phyloP scores from a whole-genome alignment of 2,888 invertebrate species.

The Calliopum simillimum region DNA sequence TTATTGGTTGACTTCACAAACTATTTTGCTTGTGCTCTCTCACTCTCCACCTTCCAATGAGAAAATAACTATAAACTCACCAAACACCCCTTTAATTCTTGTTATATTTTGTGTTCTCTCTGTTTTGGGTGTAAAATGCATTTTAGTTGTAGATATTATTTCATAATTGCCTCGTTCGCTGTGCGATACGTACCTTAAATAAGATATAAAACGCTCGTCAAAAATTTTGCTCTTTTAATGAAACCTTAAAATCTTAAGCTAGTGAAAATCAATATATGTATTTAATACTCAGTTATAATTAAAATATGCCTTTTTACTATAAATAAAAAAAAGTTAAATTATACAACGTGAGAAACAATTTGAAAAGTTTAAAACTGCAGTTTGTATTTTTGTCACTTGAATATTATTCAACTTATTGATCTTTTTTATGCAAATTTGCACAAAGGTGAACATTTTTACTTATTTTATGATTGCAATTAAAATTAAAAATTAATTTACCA shows the following conservation, averaged over 20 bases:
- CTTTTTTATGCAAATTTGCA: slow-evolving; percentile 37
- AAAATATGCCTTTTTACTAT: too few species aligned
- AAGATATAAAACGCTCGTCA: slow-evolving; percentile 15
- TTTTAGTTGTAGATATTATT: slow-evolving; percentile 59
- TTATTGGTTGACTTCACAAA: too few species aligned
- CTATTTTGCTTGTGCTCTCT: too few species aligned
- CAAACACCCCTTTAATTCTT: slow-evolving; percentile 5
- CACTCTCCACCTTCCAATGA: too few species aligned
- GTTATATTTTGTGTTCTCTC: slow-evolving; percentile 15
- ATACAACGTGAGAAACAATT: background rate
- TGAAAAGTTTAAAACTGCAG: background rate
- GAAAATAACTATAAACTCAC: background rate
- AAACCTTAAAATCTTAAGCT: slow-evolving; percentile 12
- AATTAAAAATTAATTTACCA: background rate
- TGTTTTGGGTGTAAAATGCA: slow-evolving; percentile 54
- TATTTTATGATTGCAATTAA: slow-evolving; percentile 11
- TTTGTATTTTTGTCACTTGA: background rate
- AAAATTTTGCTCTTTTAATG: slow-evolving; percentile 3
- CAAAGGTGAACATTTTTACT: background rate
- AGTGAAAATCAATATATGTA: slow-evolving; percentile 1
- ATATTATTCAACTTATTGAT: slow-evolving; percentile 36
- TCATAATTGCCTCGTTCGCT: slow-evolving; percentile 52
- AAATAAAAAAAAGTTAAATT: background rate
- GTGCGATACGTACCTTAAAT: slow-evolving; percentile 32
- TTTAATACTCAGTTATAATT: background rate